Evolutionary conservation across 2,113 vertebrate genomes (phyloP), one percentile per base, ranked within the genome.

Genomic region (Etheostoma cragini): DNA sequence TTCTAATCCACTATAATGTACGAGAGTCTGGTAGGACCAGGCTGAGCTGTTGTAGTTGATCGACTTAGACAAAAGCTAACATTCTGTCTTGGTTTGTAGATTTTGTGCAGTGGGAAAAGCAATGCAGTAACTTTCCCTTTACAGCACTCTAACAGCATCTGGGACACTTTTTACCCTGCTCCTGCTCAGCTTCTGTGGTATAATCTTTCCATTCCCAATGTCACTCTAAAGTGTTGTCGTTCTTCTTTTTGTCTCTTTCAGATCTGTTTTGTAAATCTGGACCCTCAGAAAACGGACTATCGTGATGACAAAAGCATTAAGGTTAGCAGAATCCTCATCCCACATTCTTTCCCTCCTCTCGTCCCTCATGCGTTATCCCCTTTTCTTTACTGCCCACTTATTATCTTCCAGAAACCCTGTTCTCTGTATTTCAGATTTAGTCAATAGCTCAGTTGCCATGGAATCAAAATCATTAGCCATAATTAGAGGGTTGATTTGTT

Each of bases 251-350:
- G 15, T 93, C 35, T 87, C 22, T 58, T 14, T 78, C 91, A 99
- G 98, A 95, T 99, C 81, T 99, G 97, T 92, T 99, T 99, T 90
- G 96, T 99, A 81, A 99, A 96, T 87, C 89, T 98, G 87, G 96
- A 97, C 83, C 94, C 94, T 63, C 93, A 90, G 80, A 95, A 95
- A 82, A 91, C 92, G 60, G 95, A 96, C 8, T 89, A 86, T 72
- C 94, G 79, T 0, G 89, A 96, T 7, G 96, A 97, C 91, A 97
- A 95, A 96, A 96, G 95, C 92, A 13, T 72, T 7, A 85, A 95
- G 93, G 95, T 95, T 70, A 88, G 92, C 56, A 52, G 14, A 72
- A 33, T 54, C 42, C 33, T 64, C 22, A 6, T 64, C 72, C 38
- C 38, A 42, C 38, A 38, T 35, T 64, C n/a, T 10, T 26, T 70